Conservation (phyloP, 2,888 invertebrate genomes). For the Hetaerina titia region DNA sequence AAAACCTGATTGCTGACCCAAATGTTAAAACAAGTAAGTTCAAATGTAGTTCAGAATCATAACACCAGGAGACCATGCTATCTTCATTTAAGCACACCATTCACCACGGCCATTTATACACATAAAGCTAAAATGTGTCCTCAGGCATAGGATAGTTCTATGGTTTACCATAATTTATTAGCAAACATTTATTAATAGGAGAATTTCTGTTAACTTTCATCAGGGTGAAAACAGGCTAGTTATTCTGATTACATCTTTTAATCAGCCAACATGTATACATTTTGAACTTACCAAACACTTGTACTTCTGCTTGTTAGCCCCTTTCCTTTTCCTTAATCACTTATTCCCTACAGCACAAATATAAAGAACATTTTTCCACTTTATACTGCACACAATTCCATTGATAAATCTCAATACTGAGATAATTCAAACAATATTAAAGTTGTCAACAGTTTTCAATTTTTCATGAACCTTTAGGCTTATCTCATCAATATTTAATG, state of each 20-base stretch:
- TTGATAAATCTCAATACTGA: not conserved
- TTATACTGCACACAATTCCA: not conserved
- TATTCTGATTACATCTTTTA: not conserved
- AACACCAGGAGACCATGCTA: not conserved
- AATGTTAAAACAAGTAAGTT: not conserved
- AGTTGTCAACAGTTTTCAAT: no score
- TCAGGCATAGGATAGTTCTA: not conserved
- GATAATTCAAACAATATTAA: no score
- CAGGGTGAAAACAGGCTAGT: not conserved
- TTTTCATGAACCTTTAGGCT: no score
- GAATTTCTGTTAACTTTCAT: not conserved
- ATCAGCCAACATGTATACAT: not conserved
- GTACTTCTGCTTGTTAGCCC: not conserved
- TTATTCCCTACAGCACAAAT: constrained; percentile 11
- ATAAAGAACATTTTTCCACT: not conserved
- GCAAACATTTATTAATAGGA: not conserved
- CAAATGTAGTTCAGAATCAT: not conserved
- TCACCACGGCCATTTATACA: not conserved
- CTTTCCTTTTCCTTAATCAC: constrained; percentile 27
- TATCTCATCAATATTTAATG: no score
- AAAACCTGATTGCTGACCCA: not conserved
- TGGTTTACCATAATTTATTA: not conserved
- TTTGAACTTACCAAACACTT: not conserved
- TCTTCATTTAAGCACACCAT: not conserved
- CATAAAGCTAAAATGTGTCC: not conserved